Evolutionary conservation across 2,888 invertebrate species (phyloP).

Genomic region (Parnassius orleans): DNA sequence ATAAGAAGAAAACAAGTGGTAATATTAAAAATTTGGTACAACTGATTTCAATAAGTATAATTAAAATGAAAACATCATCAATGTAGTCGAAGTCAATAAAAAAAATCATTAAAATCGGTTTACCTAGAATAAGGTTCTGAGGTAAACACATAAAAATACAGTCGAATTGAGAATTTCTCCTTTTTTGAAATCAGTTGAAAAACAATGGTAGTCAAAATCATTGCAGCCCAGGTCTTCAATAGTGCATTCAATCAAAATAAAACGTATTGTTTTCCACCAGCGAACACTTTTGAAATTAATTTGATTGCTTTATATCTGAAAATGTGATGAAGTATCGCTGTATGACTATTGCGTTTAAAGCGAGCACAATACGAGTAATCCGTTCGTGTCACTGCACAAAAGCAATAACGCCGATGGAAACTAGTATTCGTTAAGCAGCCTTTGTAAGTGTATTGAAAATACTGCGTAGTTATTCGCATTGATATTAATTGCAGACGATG

Average conservation of each 20-base stretch:
- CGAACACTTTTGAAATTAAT: constrained; percentile 39
- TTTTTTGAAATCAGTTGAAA: too few species aligned
- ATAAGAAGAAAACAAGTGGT: too few species aligned
- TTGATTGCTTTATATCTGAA: constrained; percentile 41
- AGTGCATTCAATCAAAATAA: constrained; percentile 22
- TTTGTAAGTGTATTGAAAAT: constrained; percentile 59
- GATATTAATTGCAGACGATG: not conserved
- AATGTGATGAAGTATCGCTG: constrained; percentile 47
- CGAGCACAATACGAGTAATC: constrained; percentile 58
- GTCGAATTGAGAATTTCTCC: too few species aligned
- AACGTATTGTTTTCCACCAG: constrained; percentile 28
- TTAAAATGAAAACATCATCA: too few species aligned
- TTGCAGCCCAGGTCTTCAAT: constrained; percentile 9
- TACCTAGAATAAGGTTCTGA: too few species aligned
- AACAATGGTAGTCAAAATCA: constrained; percentile 7
- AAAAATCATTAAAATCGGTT: too few species aligned
- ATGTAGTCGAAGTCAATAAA: too few species aligned
- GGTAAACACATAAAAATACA: too few species aligned
- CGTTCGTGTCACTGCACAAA: constrained; percentile 65
- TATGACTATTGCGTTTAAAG: constrained; percentile 49
- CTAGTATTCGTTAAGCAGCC: constrained; percentile 66
- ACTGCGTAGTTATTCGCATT: constrained; percentile 35
- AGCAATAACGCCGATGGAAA: constrained; percentile 68
- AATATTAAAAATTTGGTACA: too few species aligned
- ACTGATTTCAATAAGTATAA: too few species aligned